Evolutionary conservation across 1,140 invertebrate species (phyloP).

Genomic region (Ruditapes philippinarum): DNA sequence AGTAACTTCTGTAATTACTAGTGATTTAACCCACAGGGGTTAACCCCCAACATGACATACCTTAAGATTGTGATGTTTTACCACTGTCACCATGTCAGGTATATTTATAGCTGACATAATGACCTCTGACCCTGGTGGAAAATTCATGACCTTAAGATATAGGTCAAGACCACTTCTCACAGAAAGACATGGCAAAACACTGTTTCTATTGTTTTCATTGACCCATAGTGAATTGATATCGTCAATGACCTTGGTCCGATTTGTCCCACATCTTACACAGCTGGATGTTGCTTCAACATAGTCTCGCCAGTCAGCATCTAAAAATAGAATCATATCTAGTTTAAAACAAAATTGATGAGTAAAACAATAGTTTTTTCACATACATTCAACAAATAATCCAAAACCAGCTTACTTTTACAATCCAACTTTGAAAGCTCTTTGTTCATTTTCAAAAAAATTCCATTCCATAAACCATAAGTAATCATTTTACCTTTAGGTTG

Average conservation of each 20-base stretch:
- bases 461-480: no score
- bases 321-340: constrained; percentile 46
- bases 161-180: constrained; percentile 85
- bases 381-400: no score
- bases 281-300: constrained; percentile 65
- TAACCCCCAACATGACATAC: no score
- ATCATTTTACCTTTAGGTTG: no score
- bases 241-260: constrained; percentile 69
- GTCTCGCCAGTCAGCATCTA: constrained; percentile 77
- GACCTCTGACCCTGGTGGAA: constrained; percentile 85
- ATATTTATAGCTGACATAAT: constrained; percentile 87
- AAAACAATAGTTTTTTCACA: no score
- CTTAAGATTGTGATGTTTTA: constrained; percentile 82
- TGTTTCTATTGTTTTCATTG: constrained; percentile 77
- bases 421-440: no score
- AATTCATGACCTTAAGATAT: constrained; percentile 82
- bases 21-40: no score
- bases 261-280: constrained; percentile 62
- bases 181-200: constrained; percentile 83
- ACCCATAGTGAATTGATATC: constrained; percentile 80
- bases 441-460: no score
- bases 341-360: no score
- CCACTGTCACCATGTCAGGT: constrained; percentile 84
- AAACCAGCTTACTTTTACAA: no score
- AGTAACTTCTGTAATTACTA: no score